Evolutionary conservation across 2,113 vertebrate genomes (phyloP).

Genomic region (Chascanopsetta lugubris): DNA sequence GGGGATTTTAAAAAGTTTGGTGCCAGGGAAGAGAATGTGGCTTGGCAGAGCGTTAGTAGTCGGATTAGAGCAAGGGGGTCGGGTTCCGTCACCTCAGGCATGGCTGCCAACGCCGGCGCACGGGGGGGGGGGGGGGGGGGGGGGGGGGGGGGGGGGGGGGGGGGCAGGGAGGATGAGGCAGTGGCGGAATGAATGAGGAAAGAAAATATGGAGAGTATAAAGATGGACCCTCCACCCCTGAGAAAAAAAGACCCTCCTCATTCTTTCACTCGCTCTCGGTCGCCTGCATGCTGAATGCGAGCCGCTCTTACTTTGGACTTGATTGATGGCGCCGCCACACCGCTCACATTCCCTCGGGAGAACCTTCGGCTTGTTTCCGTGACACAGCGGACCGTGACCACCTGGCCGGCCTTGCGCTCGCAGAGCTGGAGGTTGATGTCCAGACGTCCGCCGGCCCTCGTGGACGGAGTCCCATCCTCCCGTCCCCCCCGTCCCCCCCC

Average conservation of each 20-base stretch:
- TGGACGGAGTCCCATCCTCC: no score
- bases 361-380: conserved; percentile 27
- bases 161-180: neutral
- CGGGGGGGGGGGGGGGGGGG: neutral
- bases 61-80: conserved; percentile 32
- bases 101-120: conserved; percentile 7
- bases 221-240: no score
- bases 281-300: conserved; percentile 23
- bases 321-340: conserved; percentile 58
- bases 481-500: no score
- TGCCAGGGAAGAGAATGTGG: conserved; percentile 11
- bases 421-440: conserved; percentile 39
- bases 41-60: conserved; percentile 11
- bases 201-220: neutral
- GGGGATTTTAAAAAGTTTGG: conserved; percentile 1
- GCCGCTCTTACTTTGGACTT: conserved; percentile 37
- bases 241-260: neutral
- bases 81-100: neutral
- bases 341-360: conserved; percentile 43
- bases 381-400: conserved; percentile 39
- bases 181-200: conserved; percentile 7
- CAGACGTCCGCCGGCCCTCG: conserved; percentile 11
- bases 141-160: neutral
- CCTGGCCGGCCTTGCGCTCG: conserved; percentile 17
- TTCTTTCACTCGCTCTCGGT: neutral